Conservation (phyloP, 1,140 invertebrate genomes). For the Calosoma granatense region DNA sequence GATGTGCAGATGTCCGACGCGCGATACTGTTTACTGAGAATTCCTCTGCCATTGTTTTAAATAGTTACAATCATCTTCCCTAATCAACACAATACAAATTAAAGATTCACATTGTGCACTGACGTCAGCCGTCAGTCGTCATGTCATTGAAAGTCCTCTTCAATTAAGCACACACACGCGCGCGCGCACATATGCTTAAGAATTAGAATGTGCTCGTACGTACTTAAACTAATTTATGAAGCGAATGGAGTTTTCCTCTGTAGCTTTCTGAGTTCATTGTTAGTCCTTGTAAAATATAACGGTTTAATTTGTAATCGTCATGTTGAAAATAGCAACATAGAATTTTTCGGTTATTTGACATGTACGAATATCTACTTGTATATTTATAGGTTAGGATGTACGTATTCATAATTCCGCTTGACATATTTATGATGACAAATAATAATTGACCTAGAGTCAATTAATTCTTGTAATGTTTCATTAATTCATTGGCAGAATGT, state of each 20-base stretch:
- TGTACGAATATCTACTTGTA: background rate
- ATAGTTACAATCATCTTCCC: background rate
- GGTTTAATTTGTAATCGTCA: background rate
- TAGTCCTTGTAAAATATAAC: background rate
- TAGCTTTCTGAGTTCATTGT: background rate
- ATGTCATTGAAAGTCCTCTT: background rate
- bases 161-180: background rate
- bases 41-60: background rate
- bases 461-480: no score
- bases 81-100: constrained; percentile 2
- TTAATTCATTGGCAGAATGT: no score
- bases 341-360: no score
- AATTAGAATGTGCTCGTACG: no score
- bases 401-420: no score
- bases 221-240: constrained; percentile 1
- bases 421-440: no score
- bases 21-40: background rate
- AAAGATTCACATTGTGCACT: background rate
- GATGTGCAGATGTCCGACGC: background rate
- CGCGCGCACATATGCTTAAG: background rate
- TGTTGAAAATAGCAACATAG: background rate
- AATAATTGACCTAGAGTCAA: no score
- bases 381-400: background rate
- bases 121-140: background rate
- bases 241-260: background rate